Base-by-base conservation (phyloP, 2,888 invertebrate species). In the Stegana nigrithorax region DNA sequence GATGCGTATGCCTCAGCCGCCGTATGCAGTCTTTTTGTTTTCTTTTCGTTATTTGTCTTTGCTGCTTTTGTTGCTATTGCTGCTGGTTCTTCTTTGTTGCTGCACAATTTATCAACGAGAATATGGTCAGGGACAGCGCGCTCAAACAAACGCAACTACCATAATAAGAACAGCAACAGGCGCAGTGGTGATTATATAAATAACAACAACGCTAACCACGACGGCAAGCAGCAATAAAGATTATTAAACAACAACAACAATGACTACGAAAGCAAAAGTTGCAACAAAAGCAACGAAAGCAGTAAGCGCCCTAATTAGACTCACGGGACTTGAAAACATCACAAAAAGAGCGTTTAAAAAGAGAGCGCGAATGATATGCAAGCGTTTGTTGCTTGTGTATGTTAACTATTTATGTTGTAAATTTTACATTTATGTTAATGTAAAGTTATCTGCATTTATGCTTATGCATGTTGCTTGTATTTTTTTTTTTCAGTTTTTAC, bases 101-200 rank as follows among this genome's bases (percentile, higher is more conserved):
- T 12, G 10, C n/a, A 21, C 21, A 32, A 55, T 55, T 36, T 55
- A 55, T 55, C 53, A 55, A 55, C 21, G 32, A 32, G 53, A 23
- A 55, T 21, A 29, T 45, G 78, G 78, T 73, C 80, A 79, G 80
- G 78, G 80, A 79, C 78, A 75, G 26, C n/a, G 5, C 67, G 71
- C 73, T 74, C 26, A 27, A 27, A 27, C 26, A 23, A 57, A 21
- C 45, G 21, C 10, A 29, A 44, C n/a, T 12, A 78, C 63, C 21
- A 19, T 63, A 72, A 66, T 70, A 62, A 69, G 2, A 25, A 45
- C 1, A 42, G 12, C 62, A 70, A 62, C 60, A 65, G 26, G 51
- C 32, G 19, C 23, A 55, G 23, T 47, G 47, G 21, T 21, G 47
- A 47, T 47, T 47, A 47, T 47, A 23, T 5, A 47, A 47, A 47